A percentile compares a stretch with the other conserved stretches of the same genome.
Conservation (phyloP, 2,888 invertebrate genomes). For the Euzophera pinguis region DNA sequence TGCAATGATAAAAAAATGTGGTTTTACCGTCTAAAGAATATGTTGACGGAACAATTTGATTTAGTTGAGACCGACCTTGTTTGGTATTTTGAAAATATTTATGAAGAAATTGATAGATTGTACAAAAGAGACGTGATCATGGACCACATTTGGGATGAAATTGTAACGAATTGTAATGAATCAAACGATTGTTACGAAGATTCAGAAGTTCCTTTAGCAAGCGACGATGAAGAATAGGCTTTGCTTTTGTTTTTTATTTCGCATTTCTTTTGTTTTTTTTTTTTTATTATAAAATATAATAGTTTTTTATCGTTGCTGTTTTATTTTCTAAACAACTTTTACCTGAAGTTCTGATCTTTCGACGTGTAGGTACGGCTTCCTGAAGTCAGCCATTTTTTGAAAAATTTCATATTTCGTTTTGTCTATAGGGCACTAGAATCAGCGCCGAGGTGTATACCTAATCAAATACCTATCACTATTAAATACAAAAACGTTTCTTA, state of each 20-base stretch:
- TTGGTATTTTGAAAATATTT: background rate
- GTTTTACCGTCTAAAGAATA: background rate
- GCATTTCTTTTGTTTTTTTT: too few relatives aligned
- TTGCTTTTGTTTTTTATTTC: background rate
- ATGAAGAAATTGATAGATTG: background rate
- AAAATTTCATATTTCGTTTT: too few relatives aligned
- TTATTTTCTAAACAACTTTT: too few relatives aligned
- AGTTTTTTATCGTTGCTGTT: too few relatives aligned
- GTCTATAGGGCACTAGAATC: too few relatives aligned
- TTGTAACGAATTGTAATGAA: background rate
- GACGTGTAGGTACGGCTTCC: too few relatives aligned
- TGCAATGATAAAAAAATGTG: background rate
- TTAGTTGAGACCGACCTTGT: background rate
- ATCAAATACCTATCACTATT: too few relatives aligned
- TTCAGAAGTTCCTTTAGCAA: background rate
- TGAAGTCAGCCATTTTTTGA: too few relatives aligned
- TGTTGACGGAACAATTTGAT: background rate
- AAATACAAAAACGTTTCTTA: too few relatives aligned
- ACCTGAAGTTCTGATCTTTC: too few relatives aligned
- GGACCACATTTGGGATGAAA: conserved; percentile 10
- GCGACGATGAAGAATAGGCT: background rate
- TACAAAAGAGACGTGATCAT: background rate
- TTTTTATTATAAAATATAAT: too few relatives aligned
- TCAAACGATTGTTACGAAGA: background rate
- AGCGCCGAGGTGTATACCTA: too few relatives aligned